Conservation (phyloP, 2,113 vertebrate species). For the Dissostichus mawsoni region DNA sequence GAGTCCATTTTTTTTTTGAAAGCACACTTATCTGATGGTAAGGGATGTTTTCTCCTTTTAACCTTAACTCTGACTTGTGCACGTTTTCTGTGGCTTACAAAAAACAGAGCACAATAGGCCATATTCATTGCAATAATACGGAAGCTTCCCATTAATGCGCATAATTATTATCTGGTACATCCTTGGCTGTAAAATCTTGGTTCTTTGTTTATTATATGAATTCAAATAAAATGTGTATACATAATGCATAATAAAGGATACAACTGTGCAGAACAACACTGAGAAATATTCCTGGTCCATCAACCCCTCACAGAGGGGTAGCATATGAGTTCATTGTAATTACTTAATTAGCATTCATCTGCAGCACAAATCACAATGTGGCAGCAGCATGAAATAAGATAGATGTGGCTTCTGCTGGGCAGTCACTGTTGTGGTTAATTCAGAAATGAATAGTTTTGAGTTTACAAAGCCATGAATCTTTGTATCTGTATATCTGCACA, state of each 20-base stretch:
- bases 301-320: not conserved
- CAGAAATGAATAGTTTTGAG: slow-evolving; percentile 26
- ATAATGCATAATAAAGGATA: slow-evolving; percentile 12
- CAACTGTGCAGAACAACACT: not conserved
- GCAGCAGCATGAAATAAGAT: slow-evolving; percentile 28
- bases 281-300: not conserved
- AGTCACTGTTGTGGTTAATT: slow-evolving; percentile 41
- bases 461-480: slow-evolving; percentile 25
- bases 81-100: not conserved
- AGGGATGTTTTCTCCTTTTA: not conserved
- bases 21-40: not conserved
- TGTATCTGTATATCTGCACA: slow-evolving; percentile 6
- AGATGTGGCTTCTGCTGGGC: slow-evolving; percentile 13
- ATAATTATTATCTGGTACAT: not conserved
- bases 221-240: not conserved
- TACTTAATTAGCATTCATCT: slow-evolving; percentile 56
- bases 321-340: slow-evolving; percentile 22
- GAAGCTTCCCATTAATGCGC: not conserved
- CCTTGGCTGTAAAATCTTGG: not conserved
- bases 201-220: not conserved
- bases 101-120: not conserved
- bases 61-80: not conserved
- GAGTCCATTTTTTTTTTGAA: no score
- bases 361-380: slow-evolving; percentile 29
- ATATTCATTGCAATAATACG: not conserved